Evolutionary conservation across 2,888 invertebrate species (phyloP).

Genomic region (Crematogaster levior): DNA sequence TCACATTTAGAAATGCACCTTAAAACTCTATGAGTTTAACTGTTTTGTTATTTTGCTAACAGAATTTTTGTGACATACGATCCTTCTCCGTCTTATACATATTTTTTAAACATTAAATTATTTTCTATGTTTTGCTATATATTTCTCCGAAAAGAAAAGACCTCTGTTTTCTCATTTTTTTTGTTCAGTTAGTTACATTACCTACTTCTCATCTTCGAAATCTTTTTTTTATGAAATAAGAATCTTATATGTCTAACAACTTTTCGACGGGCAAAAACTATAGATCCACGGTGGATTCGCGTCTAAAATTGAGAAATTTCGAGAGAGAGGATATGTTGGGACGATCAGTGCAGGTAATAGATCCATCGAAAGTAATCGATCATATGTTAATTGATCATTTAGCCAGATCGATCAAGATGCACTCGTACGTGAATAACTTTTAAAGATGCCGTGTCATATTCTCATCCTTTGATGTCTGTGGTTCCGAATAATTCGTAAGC

Average conservation of each 20-base stretch:
- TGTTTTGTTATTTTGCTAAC: neutral
- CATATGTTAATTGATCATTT: slow-evolving; percentile 48
- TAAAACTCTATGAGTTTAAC: neutral
- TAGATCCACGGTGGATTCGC: too few species aligned
- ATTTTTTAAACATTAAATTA: neutral
- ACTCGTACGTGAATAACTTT: slow-evolving; percentile 4
- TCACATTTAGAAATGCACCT: neutral
- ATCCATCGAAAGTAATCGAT: slow-evolving; percentile 13
- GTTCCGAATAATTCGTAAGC: too few species aligned
- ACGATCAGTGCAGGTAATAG: neutral
- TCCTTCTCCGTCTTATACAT: neutral
- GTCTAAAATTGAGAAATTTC: neutral
- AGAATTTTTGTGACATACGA: neutral
- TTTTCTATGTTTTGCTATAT: neutral
- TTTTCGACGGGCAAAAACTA: neutral
- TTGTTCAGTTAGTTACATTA: neutral
- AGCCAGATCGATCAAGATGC: neutral
- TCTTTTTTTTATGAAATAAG: neutral
- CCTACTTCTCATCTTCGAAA: neutral
- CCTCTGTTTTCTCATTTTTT: neutral
- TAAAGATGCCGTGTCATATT: slow-evolving; percentile 40
- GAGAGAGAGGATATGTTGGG: neutral
- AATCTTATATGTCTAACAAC: neutral
- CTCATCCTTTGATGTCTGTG: too few species aligned
- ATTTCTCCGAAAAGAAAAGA: neutral